phyloP scores from a whole-genome alignment of 2,888 invertebrate genomes.

The Heliconius hortense region DNA sequence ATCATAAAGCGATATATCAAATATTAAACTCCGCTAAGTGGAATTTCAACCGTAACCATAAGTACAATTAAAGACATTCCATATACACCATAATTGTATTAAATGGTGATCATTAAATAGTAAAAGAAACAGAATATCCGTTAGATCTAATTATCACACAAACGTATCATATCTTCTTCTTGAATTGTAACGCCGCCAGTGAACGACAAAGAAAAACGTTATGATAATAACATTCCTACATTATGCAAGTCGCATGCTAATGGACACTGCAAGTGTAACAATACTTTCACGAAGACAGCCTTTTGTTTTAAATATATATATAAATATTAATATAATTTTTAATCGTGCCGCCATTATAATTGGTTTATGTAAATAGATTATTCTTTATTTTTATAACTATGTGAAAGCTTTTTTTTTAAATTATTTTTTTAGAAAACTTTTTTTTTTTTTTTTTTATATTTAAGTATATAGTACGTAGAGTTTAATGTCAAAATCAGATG shows the following conservation, averaged over 20 bases:
- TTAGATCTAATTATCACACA: slow-evolving; percentile 15
- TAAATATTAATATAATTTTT: slow-evolving; percentile 28
- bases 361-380: background rate
- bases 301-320: slow-evolving; percentile 28
- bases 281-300: slow-evolving; percentile 45
- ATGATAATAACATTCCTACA: slow-evolving; percentile 46
- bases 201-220: slow-evolving; percentile 35
- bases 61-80: background rate
- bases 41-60: background rate
- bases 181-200: slow-evolving; percentile 34
- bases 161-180: slow-evolving; percentile 15
- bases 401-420: slow-evolving; percentile 6
- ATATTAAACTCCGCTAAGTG: background rate
- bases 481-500: background rate
- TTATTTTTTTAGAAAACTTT: too few relatives aligned
- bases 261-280: slow-evolving; percentile 36
- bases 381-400: slow-evolving; percentile 5
- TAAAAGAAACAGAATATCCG: slow-evolving; percentile 16
- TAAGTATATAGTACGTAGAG: too few relatives aligned
- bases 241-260: slow-evolving; percentile 53
- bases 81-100: background rate
- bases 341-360: slow-evolving; percentile 1
- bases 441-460: too few relatives aligned
- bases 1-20: background rate
- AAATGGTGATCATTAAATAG: background rate